phyloP scores from a whole-genome alignment of 2,113 vertebrate genomes.

The Riparia riparia region DNA sequence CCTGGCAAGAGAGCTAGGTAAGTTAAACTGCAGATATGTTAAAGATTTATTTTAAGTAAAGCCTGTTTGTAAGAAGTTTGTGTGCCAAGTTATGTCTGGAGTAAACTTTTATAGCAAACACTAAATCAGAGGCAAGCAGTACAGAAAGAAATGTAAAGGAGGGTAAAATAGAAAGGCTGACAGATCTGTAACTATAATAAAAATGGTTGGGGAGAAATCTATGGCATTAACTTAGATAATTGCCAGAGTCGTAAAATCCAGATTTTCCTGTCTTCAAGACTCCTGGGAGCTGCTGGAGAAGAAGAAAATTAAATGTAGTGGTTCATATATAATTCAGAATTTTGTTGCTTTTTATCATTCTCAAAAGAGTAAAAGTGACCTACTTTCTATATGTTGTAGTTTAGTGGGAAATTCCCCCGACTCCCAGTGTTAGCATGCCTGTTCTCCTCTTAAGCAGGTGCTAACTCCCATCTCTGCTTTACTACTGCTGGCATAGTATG shows the following conservation, averaged over 20 bases:
- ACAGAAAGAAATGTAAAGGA: not conserved
- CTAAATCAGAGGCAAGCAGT: not conserved
- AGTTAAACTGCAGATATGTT: constrained; percentile 22
- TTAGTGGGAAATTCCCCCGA: constrained; percentile 44
- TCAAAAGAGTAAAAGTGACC: constrained; percentile 61
- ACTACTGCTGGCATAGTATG: constrained; percentile 45
- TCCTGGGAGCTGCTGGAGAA: constrained; percentile 44
- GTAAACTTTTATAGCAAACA: constrained; percentile 36
- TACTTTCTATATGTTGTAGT: constrained; percentile 54
- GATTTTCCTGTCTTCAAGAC: constrained; percentile 41
- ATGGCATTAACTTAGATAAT: constrained; percentile 19
- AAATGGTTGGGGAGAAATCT: not conserved
- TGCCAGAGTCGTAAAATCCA: constrained; percentile 55
- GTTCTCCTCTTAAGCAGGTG: constrained; percentile 61
- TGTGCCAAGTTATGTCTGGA: constrained; percentile 42
- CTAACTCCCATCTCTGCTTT: constrained; percentile 65
- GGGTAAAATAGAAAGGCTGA: constrained; percentile 13
- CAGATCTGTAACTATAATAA: not conserved
- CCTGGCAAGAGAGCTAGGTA: constrained; percentile 13
- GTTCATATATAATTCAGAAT: constrained; percentile 59
- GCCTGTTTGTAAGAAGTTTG: not conserved
- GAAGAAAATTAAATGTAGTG: constrained; percentile 46
- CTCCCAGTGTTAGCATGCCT: constrained; percentile 18
- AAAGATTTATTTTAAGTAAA: constrained; percentile 30
- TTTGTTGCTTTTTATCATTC: constrained; percentile 52